Evolutionary conservation across 2,888 invertebrate species (phyloP).

Genomic region (Drosophila emarginata): DNA sequence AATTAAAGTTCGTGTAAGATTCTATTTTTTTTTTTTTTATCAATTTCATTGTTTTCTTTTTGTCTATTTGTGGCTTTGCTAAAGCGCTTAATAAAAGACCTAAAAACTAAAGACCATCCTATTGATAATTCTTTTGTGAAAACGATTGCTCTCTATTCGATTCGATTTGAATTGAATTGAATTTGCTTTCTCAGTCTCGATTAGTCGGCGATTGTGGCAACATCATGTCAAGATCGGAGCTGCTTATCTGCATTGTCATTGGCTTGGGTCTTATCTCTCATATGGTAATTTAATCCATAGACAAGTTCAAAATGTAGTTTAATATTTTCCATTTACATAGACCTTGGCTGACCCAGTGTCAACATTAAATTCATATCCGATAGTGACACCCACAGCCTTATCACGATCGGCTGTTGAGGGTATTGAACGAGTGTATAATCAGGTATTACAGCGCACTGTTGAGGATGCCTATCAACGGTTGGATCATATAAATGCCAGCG

Average conservation of each 20-base stretch:
- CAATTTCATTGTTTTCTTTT: neutral
- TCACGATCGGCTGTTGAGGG: constrained; percentile 22
- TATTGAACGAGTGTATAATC: constrained; percentile 53
- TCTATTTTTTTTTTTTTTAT: neutral
- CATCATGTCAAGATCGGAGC: constrained; percentile 37
- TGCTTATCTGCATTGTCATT: constrained; percentile 46
- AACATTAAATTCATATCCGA: neutral
- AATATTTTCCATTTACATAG: constrained; percentile 26
- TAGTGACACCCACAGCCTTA: neutral
- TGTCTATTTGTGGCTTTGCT: constrained; percentile 49
- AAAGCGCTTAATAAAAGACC: constrained; percentile 60
- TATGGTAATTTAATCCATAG: constrained; percentile 36
- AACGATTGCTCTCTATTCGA: neutral
- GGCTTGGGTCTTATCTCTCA: constrained; percentile 43
- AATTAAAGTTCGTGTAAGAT: constrained; percentile 18
- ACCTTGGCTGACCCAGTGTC: constrained; percentile 18
- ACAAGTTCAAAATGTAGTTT: constrained; percentile 14
- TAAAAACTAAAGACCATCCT: constrained; percentile 34
- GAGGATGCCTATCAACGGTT: constrained; percentile 25
- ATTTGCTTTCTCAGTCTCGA: constrained; percentile 37
- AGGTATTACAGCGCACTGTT: constrained; percentile 44
- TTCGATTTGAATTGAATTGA: too few relatives aligned
- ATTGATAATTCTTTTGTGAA: constrained; percentile 1
- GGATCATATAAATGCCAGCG: constrained; percentile 27
- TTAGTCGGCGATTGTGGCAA: constrained; percentile 28